Conservation (phyloP, 2,113 vertebrate species). For the Zootoca vivipara region DNA sequence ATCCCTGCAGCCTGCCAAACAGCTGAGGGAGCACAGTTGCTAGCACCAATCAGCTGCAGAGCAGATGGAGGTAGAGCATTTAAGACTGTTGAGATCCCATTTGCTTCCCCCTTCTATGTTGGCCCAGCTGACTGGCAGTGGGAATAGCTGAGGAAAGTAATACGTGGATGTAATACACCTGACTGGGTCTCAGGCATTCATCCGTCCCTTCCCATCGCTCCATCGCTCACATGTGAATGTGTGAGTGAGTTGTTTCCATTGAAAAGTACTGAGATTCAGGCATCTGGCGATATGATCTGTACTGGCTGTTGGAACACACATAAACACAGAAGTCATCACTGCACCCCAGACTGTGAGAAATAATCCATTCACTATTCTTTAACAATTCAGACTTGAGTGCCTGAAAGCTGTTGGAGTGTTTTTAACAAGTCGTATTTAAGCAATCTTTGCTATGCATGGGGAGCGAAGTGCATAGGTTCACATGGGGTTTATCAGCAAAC, state of each 20-base stretch:
- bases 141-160: too few species aligned
- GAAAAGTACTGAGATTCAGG: background rate
- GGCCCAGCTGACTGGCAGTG: too few species aligned
- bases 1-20: too few species aligned
- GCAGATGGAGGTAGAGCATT: too few species aligned
- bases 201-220: too few species aligned
- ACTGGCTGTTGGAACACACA: background rate
- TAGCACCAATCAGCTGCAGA: too few species aligned
- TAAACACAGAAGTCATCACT: background rate
- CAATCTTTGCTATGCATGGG: background rate
- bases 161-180: too few species aligned
- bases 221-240: background rate
- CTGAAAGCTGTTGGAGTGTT: background rate
- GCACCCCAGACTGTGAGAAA: background rate
- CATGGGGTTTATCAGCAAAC: background rate
- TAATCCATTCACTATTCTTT: background rate
- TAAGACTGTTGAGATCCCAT: too few species aligned
- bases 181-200: too few species aligned
- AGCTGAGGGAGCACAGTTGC: too few species aligned
- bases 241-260: background rate
- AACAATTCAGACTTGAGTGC: background rate
- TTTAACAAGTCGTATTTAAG: slow-evolving; percentile 1
- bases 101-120: too few species aligned
- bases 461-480: background rate
- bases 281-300: background rate